Percentiles rank a stretch among this genome's conserved stretches.
phyloP scores from a whole-genome alignment of 2,113 vertebrate genomes.

The Sciurus niger region DNA sequence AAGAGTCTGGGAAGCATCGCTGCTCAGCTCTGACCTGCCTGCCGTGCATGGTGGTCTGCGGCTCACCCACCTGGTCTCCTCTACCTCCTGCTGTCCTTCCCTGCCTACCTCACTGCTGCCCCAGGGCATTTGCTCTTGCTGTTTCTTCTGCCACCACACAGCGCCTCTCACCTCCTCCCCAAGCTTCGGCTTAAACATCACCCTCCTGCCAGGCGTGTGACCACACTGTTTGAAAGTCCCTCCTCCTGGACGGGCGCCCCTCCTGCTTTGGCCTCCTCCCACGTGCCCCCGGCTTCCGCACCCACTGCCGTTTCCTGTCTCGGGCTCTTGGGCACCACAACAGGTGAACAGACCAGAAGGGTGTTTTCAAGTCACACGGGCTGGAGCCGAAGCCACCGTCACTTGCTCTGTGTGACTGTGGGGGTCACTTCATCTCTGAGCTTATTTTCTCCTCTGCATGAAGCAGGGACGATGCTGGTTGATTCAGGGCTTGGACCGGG shows the following conservation, averaged over 20 bases:
- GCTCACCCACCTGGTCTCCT: not conserved
- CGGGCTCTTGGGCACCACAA: not conserved
- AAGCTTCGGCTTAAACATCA: not conserved
- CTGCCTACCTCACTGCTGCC: too few species aligned
- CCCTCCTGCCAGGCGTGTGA: not conserved
- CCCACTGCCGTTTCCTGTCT: not conserved
- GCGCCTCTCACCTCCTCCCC: not conserved
- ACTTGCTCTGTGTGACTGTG: too few species aligned
- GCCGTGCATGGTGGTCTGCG: too few species aligned
- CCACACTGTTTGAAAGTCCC: not conserved
- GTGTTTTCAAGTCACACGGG: not conserved
- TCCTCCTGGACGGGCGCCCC: not conserved
- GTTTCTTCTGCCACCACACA: not conserved
- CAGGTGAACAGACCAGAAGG: not conserved
- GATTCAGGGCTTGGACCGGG: accelerated
- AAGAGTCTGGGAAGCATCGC: too few species aligned
- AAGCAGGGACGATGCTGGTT: too few species aligned
- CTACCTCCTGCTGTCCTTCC: not conserved
- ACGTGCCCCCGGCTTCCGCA: not conserved
- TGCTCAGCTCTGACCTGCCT: not conserved
- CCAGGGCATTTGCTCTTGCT: not conserved
- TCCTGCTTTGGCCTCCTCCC: not conserved
- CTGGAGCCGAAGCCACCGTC: too few species aligned
- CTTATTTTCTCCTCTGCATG: too few species aligned
- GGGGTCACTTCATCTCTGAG: not conserved